Evolutionary conservation across 2,888 invertebrate species (phyloP).

Genomic region (Lasioglossum leucozonium): DNA sequence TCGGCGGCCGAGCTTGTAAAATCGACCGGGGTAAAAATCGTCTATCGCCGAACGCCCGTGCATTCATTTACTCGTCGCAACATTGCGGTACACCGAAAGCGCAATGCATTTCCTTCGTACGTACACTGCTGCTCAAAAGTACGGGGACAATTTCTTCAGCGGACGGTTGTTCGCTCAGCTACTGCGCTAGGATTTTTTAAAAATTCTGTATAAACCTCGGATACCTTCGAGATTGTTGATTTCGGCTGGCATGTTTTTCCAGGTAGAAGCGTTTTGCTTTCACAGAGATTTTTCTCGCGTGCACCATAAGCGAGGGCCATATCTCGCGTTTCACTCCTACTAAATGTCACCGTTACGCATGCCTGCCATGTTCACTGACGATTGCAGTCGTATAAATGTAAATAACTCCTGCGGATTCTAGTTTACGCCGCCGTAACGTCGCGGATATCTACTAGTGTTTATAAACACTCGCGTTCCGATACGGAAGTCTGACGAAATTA

Average conservation of each 20-base stretch:
- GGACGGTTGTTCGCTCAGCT: background rate
- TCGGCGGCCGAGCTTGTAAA: constrained; percentile 33
- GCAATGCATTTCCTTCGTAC: background rate
- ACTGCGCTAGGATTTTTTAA: too few species aligned
- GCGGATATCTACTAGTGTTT: background rate
- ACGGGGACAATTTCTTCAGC: too few species aligned
- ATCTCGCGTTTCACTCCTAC: background rate
- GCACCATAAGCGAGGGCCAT: background rate
- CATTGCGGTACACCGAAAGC: background rate
- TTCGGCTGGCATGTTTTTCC: background rate
- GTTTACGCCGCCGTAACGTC: background rate
- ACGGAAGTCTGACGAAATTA: background rate
- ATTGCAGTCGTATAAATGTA: background rate
- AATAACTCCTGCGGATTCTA: background rate
- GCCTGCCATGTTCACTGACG: background rate
- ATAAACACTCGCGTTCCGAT: background rate
- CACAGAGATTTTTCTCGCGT: background rate
- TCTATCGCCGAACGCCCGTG: background rate
- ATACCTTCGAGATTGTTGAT: background rate
- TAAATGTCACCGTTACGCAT: constrained; percentile 8
- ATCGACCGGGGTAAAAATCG: constrained; percentile 31
- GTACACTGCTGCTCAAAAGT: background rate
- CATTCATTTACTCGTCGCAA: background rate
- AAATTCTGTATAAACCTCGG: too few species aligned
- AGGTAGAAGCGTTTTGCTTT: background rate